Conservation (phyloP, 2,113 vertebrate species). For the Chionis minor region DNA sequence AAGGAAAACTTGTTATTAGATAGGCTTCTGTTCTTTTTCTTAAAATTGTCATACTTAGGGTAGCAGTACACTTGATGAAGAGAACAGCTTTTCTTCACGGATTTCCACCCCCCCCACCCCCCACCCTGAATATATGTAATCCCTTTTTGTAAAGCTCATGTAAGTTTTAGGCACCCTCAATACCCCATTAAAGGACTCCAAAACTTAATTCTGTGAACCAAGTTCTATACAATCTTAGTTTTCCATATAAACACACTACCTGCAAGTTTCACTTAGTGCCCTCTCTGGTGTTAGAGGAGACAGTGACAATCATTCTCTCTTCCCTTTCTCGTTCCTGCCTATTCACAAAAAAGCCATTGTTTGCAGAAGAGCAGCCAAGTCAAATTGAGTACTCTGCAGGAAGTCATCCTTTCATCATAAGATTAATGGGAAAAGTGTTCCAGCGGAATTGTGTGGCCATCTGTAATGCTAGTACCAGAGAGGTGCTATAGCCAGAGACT, state of each 20-base stretch:
- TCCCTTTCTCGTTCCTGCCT: not conserved
- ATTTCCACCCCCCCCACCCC: not conserved
- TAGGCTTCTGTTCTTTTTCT: not conserved
- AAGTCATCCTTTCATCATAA: constrained; percentile 28
- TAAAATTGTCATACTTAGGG: not conserved
- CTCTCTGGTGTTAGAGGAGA: not conserved
- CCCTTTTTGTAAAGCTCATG: not conserved
- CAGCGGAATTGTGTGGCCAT: constrained; percentile 33
- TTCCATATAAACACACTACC: not conserved
- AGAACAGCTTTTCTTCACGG: not conserved
- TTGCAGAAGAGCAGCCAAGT: constrained; percentile 24
- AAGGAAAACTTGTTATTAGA: not conserved
- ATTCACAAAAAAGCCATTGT: not conserved
- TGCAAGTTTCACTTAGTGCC: not conserved
- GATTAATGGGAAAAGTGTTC: constrained; percentile 41
- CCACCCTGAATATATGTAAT: not conserved
- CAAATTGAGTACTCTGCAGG: constrained; percentile 36
- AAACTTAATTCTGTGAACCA: not conserved
- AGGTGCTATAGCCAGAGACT: constrained; percentile 8
- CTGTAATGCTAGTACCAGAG: constrained; percentile 6
- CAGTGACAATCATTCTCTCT: not conserved
- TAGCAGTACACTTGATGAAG: not conserved
- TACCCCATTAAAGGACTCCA: not conserved
- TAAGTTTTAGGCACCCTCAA: not conserved
- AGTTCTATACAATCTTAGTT: not conserved